phyloP scores from a whole-genome alignment of 2,113 vertebrate species.

The Hippocampus comes region DNA sequence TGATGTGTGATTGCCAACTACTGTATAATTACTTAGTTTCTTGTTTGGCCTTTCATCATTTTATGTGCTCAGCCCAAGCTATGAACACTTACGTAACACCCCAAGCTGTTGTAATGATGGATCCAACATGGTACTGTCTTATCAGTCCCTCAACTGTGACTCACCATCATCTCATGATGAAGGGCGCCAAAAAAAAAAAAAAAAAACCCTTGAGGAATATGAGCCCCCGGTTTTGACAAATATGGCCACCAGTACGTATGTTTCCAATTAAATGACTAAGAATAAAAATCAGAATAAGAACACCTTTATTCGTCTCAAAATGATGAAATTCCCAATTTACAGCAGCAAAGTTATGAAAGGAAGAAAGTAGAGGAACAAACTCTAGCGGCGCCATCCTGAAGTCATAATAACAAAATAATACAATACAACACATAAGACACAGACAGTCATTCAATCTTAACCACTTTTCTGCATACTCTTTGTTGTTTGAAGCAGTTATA shows the following conservation, averaged over 20 bases:
- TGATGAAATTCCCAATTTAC: no score
- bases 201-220: slow-evolving; percentile 23
- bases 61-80: slow-evolving; percentile 37
- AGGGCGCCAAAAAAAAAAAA: slow-evolving; percentile 40
- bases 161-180: slow-evolving; percentile 38
- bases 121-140: slow-evolving; percentile 54
- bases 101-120: slow-evolving; percentile 62
- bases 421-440: no score
- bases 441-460: no score
- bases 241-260: slow-evolving; percentile 12
- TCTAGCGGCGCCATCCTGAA: no score
- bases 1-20: not conserved
- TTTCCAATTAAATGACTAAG: slow-evolving; percentile 13
- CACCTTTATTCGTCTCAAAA: no score
- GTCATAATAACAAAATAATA: no score
- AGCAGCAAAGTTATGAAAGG: no score
- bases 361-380: no score
- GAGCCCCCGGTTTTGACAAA: slow-evolving; percentile 27
- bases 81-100: slow-evolving; percentile 53
- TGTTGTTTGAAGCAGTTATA: no score
- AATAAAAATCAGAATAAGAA: no score
- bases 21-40: slow-evolving; percentile 13
- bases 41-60: slow-evolving; percentile 34
- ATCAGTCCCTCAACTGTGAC: slow-evolving; percentile 42
- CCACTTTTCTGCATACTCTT: no score